A percentile compares a stretch with the other conserved stretches of the same genome.
phyloP scores from a whole-genome alignment of 2,797 vertebrate genomes.

The Pipistrellus pygmaeus region DNA sequence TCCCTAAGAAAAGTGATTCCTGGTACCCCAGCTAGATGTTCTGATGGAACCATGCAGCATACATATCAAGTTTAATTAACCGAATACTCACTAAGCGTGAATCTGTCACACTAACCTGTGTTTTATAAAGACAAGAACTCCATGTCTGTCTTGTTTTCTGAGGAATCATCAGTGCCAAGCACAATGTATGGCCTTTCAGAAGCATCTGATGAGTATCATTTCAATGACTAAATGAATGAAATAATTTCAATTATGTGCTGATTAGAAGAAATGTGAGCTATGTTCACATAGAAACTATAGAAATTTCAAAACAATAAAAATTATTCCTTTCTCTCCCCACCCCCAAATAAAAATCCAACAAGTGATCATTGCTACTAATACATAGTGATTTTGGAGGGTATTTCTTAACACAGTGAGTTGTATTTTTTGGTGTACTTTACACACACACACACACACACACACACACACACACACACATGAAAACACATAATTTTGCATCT shows the following conservation, averaged over 20 bases:
- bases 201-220: not conserved
- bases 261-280: not conserved
- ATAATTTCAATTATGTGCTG: not conserved
- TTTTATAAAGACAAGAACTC: not conserved
- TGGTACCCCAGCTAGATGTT: not conserved
- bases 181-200: not conserved
- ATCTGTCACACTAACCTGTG: not conserved
- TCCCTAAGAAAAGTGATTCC: not conserved
- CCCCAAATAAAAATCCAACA: not conserved
- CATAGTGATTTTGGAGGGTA: not conserved
- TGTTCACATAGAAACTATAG: not conserved
- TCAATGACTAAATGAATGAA: not conserved
- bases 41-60: not conserved
- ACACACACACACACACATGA: too few species aligned
- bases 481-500: too few species aligned
- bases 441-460: too few species aligned
- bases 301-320: slow-evolving; percentile 20
- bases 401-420: not conserved
- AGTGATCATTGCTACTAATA: not conserved
- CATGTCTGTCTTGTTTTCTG: not conserved
- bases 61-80: not conserved
- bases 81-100: not conserved
- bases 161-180: not conserved
- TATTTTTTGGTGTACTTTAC: not conserved
- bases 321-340: not conserved